These are phyloP conservation scores for Drosophila pandora DNA, from an alignment of 1,140 invertebrate genomes.

Conservation along the genomic window DNA sequence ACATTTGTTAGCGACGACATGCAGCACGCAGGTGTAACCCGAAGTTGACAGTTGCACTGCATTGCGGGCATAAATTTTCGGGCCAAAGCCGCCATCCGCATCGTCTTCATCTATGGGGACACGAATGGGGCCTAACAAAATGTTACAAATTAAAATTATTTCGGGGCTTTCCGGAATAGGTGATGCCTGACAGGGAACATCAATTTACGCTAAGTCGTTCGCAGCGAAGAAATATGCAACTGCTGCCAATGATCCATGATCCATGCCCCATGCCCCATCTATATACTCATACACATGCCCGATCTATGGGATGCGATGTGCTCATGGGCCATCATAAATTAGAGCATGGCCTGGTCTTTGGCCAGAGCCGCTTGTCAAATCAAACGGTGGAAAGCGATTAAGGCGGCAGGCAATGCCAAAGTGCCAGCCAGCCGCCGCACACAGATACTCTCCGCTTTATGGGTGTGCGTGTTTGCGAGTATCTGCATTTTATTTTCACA, in stretches of 20 bases:
- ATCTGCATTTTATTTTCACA: constrained; percentile 17
- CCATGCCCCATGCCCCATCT: constrained; percentile 16
- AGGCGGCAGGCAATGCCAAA: constrained; percentile 62
- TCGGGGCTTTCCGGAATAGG: constrained; percentile 20
- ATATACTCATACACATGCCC: constrained; percentile 2
- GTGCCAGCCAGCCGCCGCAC: constrained; percentile 44
- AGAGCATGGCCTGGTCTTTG: constrained; percentile 58
- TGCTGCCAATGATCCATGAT: constrained; percentile 49
- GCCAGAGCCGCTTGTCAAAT: constrained; percentile 65
- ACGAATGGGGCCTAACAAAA: constrained; percentile 31
- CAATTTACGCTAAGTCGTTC: constrained; percentile 65
- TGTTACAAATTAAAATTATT: constrained; percentile 57
- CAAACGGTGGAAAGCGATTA: constrained; percentile 69
- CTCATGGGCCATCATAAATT: constrained; percentile 64
- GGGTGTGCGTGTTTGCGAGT: constrained; percentile 12
- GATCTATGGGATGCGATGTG: constrained; percentile 29
- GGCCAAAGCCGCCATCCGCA: constrained; percentile 15
- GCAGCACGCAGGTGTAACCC: constrained; percentile 51
- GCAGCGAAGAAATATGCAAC: constrained; percentile 61
- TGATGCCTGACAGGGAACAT: constrained; percentile 63
- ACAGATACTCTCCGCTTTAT: constrained; percentile 23
- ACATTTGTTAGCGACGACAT: constrained; percentile 30
- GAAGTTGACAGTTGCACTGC: constrained; percentile 33
- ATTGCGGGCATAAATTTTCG: constrained; percentile 29
- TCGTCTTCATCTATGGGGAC: neutral